A percentile compares a stretch with the other conserved stretches of the same genome.
Conservation (phyloP, 2,113 vertebrate species). For the Ailurus styani region DNA sequence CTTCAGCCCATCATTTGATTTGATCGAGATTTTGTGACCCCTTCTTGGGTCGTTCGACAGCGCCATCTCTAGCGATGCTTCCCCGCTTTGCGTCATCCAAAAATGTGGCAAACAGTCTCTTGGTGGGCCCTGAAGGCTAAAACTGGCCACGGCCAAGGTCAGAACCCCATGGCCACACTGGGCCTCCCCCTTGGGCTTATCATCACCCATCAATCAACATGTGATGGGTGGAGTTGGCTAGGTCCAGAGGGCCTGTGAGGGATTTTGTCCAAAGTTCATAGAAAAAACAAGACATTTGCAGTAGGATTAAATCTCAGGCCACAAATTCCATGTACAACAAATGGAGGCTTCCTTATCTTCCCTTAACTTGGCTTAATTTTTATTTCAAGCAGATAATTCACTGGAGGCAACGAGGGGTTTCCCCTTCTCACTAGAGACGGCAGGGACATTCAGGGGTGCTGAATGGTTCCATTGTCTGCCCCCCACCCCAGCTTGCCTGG, state of each 20-base stretch:
- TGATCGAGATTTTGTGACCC: not conserved
- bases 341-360: not conserved
- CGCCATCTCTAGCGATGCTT: too few species aligned
- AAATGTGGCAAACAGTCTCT: not conserved
- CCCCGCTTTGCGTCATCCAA: not conserved
- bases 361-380: not conserved
- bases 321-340: not conserved
- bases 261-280: not conserved
- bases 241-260: not conserved
- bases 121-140: not conserved
- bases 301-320: not conserved
- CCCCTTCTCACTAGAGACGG: not conserved
- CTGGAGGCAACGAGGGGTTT: not conserved
- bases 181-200: not conserved
- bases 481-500: not conserved
- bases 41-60: not conserved
- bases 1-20: not conserved
- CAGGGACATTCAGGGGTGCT: not conserved
- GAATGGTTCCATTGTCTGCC: not conserved
- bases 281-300: not conserved
- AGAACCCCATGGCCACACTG: not conserved
- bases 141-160: not conserved
- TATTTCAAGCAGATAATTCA: not conserved
- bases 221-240: not conserved
- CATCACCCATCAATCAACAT: too few species aligned